Percentiles rank a stretch among this genome's conserved stretches.
Conservation (phyloP, 2,888 invertebrate genomes). For the Drosophila cracens region DNA sequence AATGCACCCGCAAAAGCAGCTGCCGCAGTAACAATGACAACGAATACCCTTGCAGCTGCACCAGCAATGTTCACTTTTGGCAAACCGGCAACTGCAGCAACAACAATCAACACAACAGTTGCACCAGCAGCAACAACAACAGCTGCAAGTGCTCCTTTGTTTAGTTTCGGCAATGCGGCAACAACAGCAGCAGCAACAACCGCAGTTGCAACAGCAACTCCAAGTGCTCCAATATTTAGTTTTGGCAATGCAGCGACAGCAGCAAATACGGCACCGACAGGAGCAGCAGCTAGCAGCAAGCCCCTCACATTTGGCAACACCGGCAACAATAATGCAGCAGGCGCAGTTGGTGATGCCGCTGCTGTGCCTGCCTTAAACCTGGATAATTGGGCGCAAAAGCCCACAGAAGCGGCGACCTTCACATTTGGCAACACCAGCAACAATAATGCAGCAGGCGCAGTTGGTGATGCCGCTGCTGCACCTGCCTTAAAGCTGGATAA, state of each 20-base stretch:
- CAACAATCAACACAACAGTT: background rate
- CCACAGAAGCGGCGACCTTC: slow-evolving; percentile 7
- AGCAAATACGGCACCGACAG: slow-evolving; percentile 3
- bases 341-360: background rate
- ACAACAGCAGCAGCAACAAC: background rate
- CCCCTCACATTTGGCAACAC: slow-evolving; percentile 4
- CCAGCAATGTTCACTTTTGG: slow-evolving; percentile 36
- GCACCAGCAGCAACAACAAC: background rate
- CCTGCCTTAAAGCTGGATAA: slow-evolving; percentile 10
- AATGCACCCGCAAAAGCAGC: slow-evolving; percentile 18
- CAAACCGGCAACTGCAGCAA: slow-evolving; percentile 10
- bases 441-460: background rate
- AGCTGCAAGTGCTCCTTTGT: background rate
- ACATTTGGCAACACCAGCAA: slow-evolving; percentile 9
- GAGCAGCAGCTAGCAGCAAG: slow-evolving; percentile 7
- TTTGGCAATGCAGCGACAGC: slow-evolving; percentile 12
- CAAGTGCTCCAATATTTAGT: background rate
- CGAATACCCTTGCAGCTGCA: background rate
- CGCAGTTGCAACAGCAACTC: background rate
- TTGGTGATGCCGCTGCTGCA: background rate
- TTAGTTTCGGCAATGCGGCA: background rate
- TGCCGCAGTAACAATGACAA: background rate
- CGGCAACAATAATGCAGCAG: slow-evolving; percentile 3
- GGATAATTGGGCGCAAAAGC: slow-evolving; percentile 11
- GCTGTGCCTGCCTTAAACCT: slow-evolving; percentile 7